A percentile compares a stretch with the other conserved stretches of the same genome.
phyloP scores from a whole-genome alignment of 2,888 invertebrate genomes.

The Stegophylla sp. region DNA sequence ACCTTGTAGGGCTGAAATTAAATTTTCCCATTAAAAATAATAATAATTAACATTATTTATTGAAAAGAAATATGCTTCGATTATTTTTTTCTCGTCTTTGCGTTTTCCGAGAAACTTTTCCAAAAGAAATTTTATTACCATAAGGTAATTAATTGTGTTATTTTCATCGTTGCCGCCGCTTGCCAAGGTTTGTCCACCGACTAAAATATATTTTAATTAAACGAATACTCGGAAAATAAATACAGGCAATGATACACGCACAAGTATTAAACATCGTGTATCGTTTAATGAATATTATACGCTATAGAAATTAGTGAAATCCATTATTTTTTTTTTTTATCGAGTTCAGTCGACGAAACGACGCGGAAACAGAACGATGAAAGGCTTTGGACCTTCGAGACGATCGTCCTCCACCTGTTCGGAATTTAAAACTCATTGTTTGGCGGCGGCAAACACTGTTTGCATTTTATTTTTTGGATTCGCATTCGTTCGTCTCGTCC shows the following conservation, averaged over 20 bases:
- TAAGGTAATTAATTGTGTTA: not conserved
- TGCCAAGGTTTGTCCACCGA: not conserved
- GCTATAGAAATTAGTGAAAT: too few relatives aligned
- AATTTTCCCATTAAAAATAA: not conserved
- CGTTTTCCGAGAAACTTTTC: not conserved
- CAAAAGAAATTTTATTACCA: too few relatives aligned
- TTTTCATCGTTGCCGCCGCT: not conserved
- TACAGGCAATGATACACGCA: not conserved
- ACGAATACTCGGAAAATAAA: too few relatives aligned
- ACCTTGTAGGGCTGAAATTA: not conserved
- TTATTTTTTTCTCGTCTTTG: not conserved
- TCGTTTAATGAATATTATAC: too few relatives aligned
- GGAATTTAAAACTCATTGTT: not conserved
- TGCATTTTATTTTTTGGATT: conserved; percentile 18
- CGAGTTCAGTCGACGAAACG: not conserved
- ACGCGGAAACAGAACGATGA: not conserved
- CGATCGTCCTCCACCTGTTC: not conserved
- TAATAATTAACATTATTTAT: conserved; percentile 10
- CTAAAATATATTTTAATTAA: not conserved
- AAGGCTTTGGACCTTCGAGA: not conserved
- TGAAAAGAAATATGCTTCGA: too few relatives aligned
- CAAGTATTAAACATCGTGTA: not conserved
- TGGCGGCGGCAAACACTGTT: too few relatives aligned
- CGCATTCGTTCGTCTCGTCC: not conserved
- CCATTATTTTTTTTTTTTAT: not conserved